Evolutionary conservation across 2,888 invertebrate species (phyloP).

Genomic region (Amiota communis): DNA sequence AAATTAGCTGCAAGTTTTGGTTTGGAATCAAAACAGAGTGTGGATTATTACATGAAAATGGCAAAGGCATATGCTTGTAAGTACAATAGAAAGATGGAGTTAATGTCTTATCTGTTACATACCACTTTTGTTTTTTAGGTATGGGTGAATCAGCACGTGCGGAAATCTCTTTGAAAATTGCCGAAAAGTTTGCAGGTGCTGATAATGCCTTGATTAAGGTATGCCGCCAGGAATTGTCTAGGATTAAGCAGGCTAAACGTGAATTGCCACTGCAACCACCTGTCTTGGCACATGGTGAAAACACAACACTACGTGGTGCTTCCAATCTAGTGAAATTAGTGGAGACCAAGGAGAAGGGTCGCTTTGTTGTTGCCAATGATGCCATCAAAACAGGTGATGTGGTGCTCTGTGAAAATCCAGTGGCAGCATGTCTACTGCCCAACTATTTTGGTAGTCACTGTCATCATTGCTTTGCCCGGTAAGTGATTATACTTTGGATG

Average conservation of each 20-base stretch:
- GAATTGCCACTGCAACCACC: constrained; percentile 50
- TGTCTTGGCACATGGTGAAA: constrained; percentile 75
- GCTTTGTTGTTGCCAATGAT: constrained; percentile 79
- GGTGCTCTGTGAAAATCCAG: constrained; percentile 81
- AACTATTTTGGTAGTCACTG: constrained; percentile 86
- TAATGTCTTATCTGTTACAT: background rate
- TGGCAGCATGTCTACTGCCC: constrained; percentile 82
- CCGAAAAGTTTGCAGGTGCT: constrained; percentile 76
- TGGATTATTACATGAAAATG: constrained; percentile 81
- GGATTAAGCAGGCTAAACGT: constrained; percentile 54
- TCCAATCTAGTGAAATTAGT: constrained; percentile 78
- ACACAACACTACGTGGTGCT: constrained; percentile 76
- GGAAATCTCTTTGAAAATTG: constrained; percentile 79
- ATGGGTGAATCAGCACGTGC: constrained; percentile 77
- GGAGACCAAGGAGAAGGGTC: constrained; percentile 78
- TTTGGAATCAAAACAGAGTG: constrained; percentile 77
- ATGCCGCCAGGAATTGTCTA: constrained; percentile 73
- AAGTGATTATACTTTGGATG: constrained; percentile 25
- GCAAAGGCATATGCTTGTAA: constrained; percentile 78
- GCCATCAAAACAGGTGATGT: constrained; percentile 79
- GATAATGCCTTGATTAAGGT: constrained; percentile 73
- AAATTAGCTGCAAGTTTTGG: constrained; percentile 79
- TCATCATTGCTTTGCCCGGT: constrained; percentile 86
- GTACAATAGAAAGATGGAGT: constrained; percentile 28
- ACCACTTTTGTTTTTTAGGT: constrained; percentile 66